Percentiles rank a stretch among this genome's conserved stretches.
These are phyloP conservation scores for Xiphophorus hellerii DNA, from an alignment of 2,113 vertebrate genomes.

Conservation along the genomic window DNA sequence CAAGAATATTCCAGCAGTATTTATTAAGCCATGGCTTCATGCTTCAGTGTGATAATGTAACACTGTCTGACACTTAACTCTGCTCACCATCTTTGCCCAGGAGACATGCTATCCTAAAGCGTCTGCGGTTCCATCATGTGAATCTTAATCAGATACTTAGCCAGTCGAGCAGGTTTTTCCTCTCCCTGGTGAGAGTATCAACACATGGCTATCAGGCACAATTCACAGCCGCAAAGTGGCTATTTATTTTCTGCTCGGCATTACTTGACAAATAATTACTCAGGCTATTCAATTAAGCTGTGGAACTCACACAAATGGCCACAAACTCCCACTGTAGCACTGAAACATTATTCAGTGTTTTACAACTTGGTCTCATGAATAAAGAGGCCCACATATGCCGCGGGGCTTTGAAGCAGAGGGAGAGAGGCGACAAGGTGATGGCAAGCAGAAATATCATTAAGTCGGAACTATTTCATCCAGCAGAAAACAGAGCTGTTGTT, in stretches of 20 bases:
- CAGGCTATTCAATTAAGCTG: conserved; percentile 75
- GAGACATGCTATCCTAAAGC: conserved; percentile 74
- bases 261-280: conserved; percentile 80
- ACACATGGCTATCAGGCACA: conserved; percentile 78
- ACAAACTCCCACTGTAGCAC: conserved; percentile 46
- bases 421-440: conserved; percentile 60
- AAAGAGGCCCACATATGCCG: conserved; percentile 35
- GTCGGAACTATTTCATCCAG: conserved; percentile 59
- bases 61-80: conserved; percentile 73
- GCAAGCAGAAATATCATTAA: conserved; percentile 65
- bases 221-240: conserved; percentile 73
- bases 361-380: conserved; percentile 63
- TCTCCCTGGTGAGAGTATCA: conserved; percentile 76
- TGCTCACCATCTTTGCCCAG: conserved; percentile 71
- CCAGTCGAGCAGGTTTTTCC: conserved; percentile 71
- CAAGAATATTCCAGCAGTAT: conserved; percentile 50
- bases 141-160: conserved; percentile 79
- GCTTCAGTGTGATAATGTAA: conserved; percentile 65
- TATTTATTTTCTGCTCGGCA: conserved; percentile 76
- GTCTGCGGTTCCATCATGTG: conserved; percentile 69
- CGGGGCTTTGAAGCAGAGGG: conserved; percentile 56
- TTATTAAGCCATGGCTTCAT: conserved; percentile 61
- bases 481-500: conserved; percentile 63
- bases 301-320: conserved; percentile 61
- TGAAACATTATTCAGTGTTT: conserved; percentile 56